Base-by-base conservation (phyloP, 2,113 vertebrate species). In the Oceanodroma tethys region DNA sequence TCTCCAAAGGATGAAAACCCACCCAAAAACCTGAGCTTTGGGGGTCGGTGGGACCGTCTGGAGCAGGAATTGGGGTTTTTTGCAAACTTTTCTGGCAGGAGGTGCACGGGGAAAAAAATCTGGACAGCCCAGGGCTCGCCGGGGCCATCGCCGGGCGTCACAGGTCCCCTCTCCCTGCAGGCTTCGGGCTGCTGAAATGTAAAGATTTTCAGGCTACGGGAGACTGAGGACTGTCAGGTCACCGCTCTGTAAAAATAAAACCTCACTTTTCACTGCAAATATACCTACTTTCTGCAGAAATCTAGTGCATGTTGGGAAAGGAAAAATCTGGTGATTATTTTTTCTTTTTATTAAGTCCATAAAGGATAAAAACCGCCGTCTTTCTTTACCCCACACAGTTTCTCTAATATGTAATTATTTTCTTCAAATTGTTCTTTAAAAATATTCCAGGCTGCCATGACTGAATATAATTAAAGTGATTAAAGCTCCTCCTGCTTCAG, bases 11-110 rank as follows among this genome's bases (percentile, higher is more conserved):
- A 34, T 30, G 70, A 65, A 55, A 43, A 30, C 6, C 5, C 40
- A 16, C 25, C 16, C 16, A 9, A 38, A 74, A 1, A 2, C 7
- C 10, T 1, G 3, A n/a, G 14, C 2, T 36, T 6, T n/a, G 29
- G 26, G 66, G 73, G 7, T 26, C 5, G 3, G 27, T 2, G 4
- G 58, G 14, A 40, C 6, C 1, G 0, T 2, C 11, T 10, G 10
- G 50, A 53, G 48, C 43, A 81, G 48, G 7, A 68, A 45, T 55
- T 34, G 59, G 12, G 15, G 2, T 0, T n/a, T 87, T 87, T 82
- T 42, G 8, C 6, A 14, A 56, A 4, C 1, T 62, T 19, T 73
- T 29, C 11, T 68, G 36, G 53, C 58, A 53, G 73, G 22, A 19
- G 29, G 13, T 55, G 47, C 22, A 16, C 1, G 1, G 22, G 48